Conservation (phyloP, 2,888 invertebrate genomes). For the Phalera bucephala region DNA sequence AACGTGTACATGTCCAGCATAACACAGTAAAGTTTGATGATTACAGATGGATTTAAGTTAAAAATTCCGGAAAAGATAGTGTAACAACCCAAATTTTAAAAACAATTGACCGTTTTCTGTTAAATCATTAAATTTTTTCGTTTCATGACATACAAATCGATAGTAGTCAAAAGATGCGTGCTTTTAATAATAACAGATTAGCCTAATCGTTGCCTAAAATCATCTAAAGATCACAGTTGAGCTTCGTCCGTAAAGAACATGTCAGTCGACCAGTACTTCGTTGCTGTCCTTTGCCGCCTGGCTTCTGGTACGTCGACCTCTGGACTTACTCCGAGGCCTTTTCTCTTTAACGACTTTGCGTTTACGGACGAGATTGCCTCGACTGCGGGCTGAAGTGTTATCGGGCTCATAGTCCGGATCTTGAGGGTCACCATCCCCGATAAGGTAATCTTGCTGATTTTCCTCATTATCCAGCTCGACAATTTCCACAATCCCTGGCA, state of each 20-base stretch:
- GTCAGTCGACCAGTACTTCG: conserved; percentile 60
- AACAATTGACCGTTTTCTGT: no score
- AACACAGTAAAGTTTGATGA: no score
- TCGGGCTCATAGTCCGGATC: conserved; percentile 67
- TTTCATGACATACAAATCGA: neutral
- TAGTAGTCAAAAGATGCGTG: neutral
- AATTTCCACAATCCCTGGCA: conserved; percentile 66
- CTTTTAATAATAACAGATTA: conserved; percentile 31
- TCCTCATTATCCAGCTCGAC: conserved; percentile 57
- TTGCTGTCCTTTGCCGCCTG: conserved; percentile 58
- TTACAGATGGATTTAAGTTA: no score
- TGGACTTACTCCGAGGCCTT: conserved; percentile 64
- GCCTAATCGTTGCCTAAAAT: conserved; percentile 47
- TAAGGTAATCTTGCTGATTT: conserved; percentile 24
- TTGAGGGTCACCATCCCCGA: conserved; percentile 46
- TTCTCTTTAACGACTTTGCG: conserved; percentile 62
- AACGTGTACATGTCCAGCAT: no score
- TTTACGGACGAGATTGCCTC: conserved; percentile 65
- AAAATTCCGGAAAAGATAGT: no score
- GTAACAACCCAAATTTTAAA: no score
- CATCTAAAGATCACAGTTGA: conserved; percentile 64
- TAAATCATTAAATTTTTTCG: no score
- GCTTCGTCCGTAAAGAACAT: conserved; percentile 33
- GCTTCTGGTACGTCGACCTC: conserved; percentile 71
- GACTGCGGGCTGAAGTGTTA: conserved; percentile 58